Base-by-base conservation (phyloP, 2,797 vertebrate genomes). In the Rhinatrema bivittatum region DNA sequence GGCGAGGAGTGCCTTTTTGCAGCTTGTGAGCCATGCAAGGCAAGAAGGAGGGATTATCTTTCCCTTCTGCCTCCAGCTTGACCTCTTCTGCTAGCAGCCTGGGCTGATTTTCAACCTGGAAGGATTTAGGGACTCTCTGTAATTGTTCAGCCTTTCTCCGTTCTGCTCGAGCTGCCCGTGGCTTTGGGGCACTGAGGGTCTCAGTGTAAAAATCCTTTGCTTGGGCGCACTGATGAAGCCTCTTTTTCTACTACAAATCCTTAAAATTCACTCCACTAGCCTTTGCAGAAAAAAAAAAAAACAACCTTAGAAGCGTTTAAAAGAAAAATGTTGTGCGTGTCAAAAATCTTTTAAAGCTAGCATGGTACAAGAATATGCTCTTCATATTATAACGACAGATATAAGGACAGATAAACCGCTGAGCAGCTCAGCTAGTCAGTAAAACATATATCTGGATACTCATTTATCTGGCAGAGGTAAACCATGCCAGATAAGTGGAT, bases 31-130 rank as follows among this genome's bases (percentile, higher is more conserved):
- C 21, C 50, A 62, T 46, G 32, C 16, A 56, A 45, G 8, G 42
- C 15, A 27, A 30, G 20, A 24, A 27, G 30, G 20, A 24, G 20
- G 46, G 62, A 62, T 67, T 56, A 20, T 56, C 62, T 64, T 56
- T 52, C n/a, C n/a, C 60, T 48, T 42, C 5, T 62, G 65, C 56
- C 68, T 72, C 38, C 14, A 20, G 2, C 51, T 60, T 69, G 68
- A 72, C 68, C 68, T 56, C 65, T 53, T 38, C n/a, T 56, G 60
- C 56, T 57, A 58, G 60, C 68, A 67, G 63, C 56, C 58, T 67
- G 65, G 69, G 62, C 62, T 62, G 50, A 69, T 72, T 72, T 72
- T 67, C 65, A 65, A 62, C 65, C 58, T 47, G 59, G 56, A 60
- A 19, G 41, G 29, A 46, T 24, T 37, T 22, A 59, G 61, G 61